Evolutionary conservation across 2,113 vertebrate genomes (phyloP).

Genomic region (Rhinoderma darwinii): DNA sequence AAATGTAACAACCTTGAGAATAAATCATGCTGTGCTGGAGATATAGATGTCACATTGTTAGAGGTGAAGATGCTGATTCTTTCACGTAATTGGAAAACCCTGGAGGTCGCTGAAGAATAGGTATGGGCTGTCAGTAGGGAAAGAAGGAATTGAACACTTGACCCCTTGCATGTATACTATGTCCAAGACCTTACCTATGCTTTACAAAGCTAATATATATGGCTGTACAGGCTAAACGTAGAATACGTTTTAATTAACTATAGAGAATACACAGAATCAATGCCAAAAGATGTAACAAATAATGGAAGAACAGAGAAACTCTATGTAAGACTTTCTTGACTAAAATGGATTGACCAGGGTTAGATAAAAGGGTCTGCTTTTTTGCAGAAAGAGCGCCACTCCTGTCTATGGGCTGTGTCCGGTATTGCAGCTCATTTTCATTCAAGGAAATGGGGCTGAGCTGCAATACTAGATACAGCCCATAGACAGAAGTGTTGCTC

Average conservation of each 20-base stretch:
- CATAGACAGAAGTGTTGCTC: no score
- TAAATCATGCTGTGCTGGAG: slow-evolving; percentile 20
- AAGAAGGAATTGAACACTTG: neutral
- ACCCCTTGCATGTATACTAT: slow-evolving; percentile 9
- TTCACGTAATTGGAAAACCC: slow-evolving; percentile 41
- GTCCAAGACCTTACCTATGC: neutral
- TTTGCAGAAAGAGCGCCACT: no score
- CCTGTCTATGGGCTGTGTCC: no score
- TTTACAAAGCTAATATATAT: neutral
- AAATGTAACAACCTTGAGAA: slow-evolving; percentile 23
- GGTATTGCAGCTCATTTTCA: no score
- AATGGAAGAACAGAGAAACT: neutral
- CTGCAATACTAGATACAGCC: no score
- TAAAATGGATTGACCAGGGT: no score
- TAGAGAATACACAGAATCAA: neutral
- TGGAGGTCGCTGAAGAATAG: slow-evolving; percentile 15
- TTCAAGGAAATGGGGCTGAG: no score
- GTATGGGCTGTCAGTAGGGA: slow-evolving; percentile 17
- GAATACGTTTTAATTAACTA: neutral
- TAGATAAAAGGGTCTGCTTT: no score
- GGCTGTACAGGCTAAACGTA: neutral
- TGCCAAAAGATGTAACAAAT: neutral
- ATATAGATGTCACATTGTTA: neutral
- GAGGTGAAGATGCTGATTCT: slow-evolving; percentile 17
- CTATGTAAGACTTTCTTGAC: no score